Evolutionary conservation across 2,888 invertebrate genomes (phyloP).

Genomic region (Deroplatys truncata): DNA sequence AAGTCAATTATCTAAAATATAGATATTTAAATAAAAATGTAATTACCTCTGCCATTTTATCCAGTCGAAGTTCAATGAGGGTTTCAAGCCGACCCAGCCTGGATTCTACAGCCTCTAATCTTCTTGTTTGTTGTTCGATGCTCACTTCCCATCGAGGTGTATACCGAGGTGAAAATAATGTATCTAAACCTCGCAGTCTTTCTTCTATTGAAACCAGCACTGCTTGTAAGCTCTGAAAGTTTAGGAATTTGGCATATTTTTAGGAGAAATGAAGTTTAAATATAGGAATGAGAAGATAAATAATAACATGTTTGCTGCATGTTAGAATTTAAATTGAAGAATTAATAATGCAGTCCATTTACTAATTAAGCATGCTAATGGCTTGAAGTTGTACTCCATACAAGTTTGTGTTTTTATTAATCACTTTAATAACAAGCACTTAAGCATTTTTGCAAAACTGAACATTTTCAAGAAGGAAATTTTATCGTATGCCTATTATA

Average conservation of each 20-base stretch:
- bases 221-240: slow-evolving; percentile 40
- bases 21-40: background rate
- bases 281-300: too few species aligned
- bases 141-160: slow-evolving; percentile 40
- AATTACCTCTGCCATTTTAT: slow-evolving; percentile 36
- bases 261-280: background rate
- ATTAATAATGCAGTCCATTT: too few species aligned
- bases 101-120: slow-evolving; percentile 46
- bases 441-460: too few species aligned
- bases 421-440: too few species aligned
- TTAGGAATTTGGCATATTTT: background rate
- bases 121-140: slow-evolving; percentile 42
- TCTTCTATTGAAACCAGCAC: slow-evolving; percentile 45
- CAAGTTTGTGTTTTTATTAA: too few species aligned
- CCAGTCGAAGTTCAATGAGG: slow-evolving; percentile 41
- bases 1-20: background rate
- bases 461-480: too few species aligned
- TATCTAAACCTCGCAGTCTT: slow-evolving; percentile 42
- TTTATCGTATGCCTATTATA: too few species aligned
- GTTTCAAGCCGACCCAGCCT: slow-evolving; percentile 45
- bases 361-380: too few species aligned
- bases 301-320: too few species aligned
- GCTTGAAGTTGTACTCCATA: too few species aligned
- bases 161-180: slow-evolving; percentile 41
- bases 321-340: too few species aligned